Evolutionary conservation across 2,888 invertebrate genomes (phyloP), one percentile per base, ranked within the genome.

Genomic region (Electrophaes corylata): DNA sequence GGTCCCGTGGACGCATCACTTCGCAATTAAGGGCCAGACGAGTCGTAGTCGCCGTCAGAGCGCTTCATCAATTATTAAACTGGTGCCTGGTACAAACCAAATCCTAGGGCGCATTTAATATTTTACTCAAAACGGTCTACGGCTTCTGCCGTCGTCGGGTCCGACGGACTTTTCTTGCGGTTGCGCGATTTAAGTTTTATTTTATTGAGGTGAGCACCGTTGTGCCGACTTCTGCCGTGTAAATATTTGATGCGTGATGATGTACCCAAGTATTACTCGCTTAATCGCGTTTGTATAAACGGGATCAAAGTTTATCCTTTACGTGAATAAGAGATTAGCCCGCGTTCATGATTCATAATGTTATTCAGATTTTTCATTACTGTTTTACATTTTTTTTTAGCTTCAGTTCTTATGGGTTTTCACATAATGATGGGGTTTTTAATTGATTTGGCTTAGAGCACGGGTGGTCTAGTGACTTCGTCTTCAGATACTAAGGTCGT

Each of bases 121-220:
- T 90, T 89, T 90, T 79, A 89, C 81, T 81, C 78, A 84, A 85
- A 88, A 84, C 83, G 78, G 84, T 85, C 86, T 88, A 86, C 78
- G 87, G 88, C 79, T 83, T 80, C 76, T 79, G 10, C 16, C 16
- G 37, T n/a, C 37, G 37, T 3, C 16, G 37, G 37, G 76, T 66
- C 74, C 73, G 45, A 58, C 68, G 70, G 78, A 85, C 83, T 86
- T 86, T 88, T 85, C 84, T 84, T 83, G 73, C 70, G 75, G 79
- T 81, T 78, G 76, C 69, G 69, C 77, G 78, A 82, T 85, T 86
- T 83, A 81, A 86, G 84, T 87, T 85, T 84, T 81, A 81, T 83
- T 86, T 81, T 78, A 84, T 79, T 75, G 69, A 75, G 76, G 73
- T 71, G 73, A 69, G 68, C 69, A 65, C 72, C 71, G 65, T 62